Evolutionary conservation across 1,140 invertebrate species (phyloP).

Genomic region (Lepidurus apus): DNA sequence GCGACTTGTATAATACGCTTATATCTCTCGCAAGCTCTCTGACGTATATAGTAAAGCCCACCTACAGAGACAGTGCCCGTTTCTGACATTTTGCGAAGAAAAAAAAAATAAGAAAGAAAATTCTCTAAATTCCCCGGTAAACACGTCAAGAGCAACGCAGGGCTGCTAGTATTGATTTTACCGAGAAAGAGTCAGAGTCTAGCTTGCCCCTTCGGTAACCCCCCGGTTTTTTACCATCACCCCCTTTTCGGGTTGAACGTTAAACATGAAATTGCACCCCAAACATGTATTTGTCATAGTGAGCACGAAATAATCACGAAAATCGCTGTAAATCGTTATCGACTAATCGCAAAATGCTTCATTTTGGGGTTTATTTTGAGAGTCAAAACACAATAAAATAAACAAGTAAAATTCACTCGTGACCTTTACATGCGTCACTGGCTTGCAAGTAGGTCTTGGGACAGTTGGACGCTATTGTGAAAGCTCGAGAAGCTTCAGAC

Average conservation of each 20-base stretch:
- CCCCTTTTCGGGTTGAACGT: neutral
- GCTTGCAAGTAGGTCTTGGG: neutral
- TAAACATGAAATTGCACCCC: too few species aligned
- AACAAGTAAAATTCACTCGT: neutral
- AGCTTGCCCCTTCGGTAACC: neutral
- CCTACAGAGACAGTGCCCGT: too few species aligned
- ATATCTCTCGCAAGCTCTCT: neutral
- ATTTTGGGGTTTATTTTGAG: too few species aligned
- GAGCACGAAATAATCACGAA: too few species aligned
- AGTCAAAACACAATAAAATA: too few species aligned
- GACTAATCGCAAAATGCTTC: too few species aligned
- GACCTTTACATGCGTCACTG: neutral
- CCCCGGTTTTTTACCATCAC: neutral
- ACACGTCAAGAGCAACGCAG: constrained; percentile 5
- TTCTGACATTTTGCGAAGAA: too few species aligned
- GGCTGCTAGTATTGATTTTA: constrained; percentile 4
- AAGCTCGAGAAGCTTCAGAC: neutral
- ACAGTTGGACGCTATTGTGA: constrained; percentile 19
- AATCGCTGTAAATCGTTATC: too few species aligned
- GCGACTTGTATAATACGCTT: neutral
- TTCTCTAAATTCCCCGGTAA: neutral
- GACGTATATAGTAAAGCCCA: neutral
- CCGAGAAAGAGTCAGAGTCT: neutral
- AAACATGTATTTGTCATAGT: too few species aligned
- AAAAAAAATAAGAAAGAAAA: neutral